A percentile compares a stretch with the other conserved stretches of the same genome.
phyloP scores from a whole-genome alignment of 2,888 invertebrate genomes.

The Acleris holmiana region DNA sequence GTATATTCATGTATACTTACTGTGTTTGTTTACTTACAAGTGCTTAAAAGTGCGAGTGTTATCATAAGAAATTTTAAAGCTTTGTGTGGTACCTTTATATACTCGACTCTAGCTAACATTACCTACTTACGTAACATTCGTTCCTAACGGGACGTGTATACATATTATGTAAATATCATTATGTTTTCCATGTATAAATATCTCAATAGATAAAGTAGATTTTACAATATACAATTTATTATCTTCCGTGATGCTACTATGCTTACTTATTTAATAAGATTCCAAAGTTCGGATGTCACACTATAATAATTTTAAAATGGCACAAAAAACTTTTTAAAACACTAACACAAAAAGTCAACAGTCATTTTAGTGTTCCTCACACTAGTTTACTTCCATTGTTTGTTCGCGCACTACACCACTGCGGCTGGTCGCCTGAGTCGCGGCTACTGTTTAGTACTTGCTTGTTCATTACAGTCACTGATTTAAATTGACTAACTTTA shows the following conservation, averaged over 20 bases:
- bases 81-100: constrained; percentile 81
- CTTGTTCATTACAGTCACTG: constrained; percentile 51
- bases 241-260: constrained; percentile 81
- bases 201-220: constrained; percentile 80
- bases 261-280: constrained; percentile 78
- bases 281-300: constrained; percentile 84
- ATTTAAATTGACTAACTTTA: constrained; percentile 77
- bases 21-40: constrained; percentile 68
- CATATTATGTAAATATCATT: constrained; percentile 83
- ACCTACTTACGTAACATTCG: constrained; percentile 82
- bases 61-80: constrained; percentile 85
- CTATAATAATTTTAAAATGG: constrained; percentile 82
- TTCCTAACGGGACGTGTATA: constrained; percentile 85
- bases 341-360: constrained; percentile 82
- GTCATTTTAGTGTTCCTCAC: constrained; percentile 70
- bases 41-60: constrained; percentile 82
- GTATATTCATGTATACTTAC: constrained; percentile 49
- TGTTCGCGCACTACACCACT: constrained; percentile 55
- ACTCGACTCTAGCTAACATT: constrained; percentile 79
- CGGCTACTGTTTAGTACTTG: constrained; percentile 41
- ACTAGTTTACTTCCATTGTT: constrained; percentile 61
- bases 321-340: constrained; percentile 83
- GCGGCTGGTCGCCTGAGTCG: constrained; percentile 47
- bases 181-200: constrained; percentile 82
- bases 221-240: constrained; percentile 80